Evolutionary conservation across 2,888 invertebrate species (phyloP), one percentile per base, ranked within the genome.

Genomic region (Polydrusus pterygomalis): DNA sequence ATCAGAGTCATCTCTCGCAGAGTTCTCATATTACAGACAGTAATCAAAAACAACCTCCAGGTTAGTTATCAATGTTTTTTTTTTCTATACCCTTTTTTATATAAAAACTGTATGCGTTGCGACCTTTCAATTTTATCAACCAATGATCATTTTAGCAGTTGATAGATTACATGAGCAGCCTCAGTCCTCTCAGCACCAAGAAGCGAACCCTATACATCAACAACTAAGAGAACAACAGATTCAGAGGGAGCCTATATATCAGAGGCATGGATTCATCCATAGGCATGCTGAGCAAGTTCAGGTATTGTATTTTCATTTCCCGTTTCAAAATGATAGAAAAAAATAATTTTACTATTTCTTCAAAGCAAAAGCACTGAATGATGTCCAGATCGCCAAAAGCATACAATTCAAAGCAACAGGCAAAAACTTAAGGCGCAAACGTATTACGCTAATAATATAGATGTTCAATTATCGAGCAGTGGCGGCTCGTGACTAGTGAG

Each of bases 201-300:
- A 74, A 13, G 10, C 38, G 11, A 73, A 45, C 34, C 56, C 67
- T 18, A 9, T 30, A 20, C 64, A 64, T 38, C 78, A 60, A 60
- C 76, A 73, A 34, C 74, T 45, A 64, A 78, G 81, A 62, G 80
- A 81, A 13, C 79, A 78, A 54, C 80, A 79, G 25, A 60, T 74
- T 20, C 80, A 77, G 34, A 74, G 82, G 47, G 82, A 82, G 58
- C 80, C 85, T 2, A 80, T 87, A 34, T 87, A 87, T 81, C 87
- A 86, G 77, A 82, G 87, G 56, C 87, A 87, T 72, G 87, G 87
- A n/a, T 85, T 84, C 77, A 78, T 86, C 8, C 87, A 87, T 71
- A 80, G 86, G 65, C 87, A 87, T 77, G 87, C 87, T 0, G 87
- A 87, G 78, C 87, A 87, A 83, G 87, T 87, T 1, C 87, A 87